Evolutionary conservation across 2,888 invertebrate genomes (phyloP), one percentile per base, ranked within the genome.

Genomic region (Machimus rusticus): DNA sequence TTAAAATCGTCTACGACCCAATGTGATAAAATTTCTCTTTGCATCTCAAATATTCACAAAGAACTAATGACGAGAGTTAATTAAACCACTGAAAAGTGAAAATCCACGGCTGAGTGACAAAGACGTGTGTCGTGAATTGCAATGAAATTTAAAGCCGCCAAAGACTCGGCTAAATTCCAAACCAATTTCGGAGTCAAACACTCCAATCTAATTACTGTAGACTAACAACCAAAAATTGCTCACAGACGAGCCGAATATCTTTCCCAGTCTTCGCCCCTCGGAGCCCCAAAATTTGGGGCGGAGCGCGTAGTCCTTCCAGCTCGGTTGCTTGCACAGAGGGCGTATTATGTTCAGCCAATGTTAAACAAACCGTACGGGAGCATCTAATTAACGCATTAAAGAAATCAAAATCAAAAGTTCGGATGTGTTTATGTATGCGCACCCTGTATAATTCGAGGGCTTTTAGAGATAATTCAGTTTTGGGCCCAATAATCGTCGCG

Each of bases 341-440:
- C n/a, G 78, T 43, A 78, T 78, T 43, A 78, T 37, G 28, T 23
- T 78, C 78, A 78, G 19, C 43, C 43, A n/a, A 28, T 78, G 78
- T 39, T 78, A 78, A 78, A 78, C 78, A 78, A 78, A 78, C 78
- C 78, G 78, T 78, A 78, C 19, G 19, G 78, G 78, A 23, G 78
- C 39, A 78, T 78, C 39, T 78, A 78, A 78, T 78, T 43, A 78
- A 78, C 78, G 78, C 46, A 78, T 78, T 78, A 78, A 43, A 39
- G 78, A 43, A 78, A 39, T 78, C 43, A 78, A 78, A 78, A 78
- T 78, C 46, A 43, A 82, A 51, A 82, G 31, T 37, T 84, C 34
- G 57, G 23, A 57, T 57, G 5, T 57, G 37, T 37, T 39, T 39
- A 39, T 39, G 66, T 66, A 12, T 66, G 66, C 66, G 66, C 66